Percentiles rank a stretch among this genome's conserved stretches.
Evolutionary conservation across 2,888 invertebrate genomes (phyloP).

Genomic region (Hyalella azteca): DNA sequence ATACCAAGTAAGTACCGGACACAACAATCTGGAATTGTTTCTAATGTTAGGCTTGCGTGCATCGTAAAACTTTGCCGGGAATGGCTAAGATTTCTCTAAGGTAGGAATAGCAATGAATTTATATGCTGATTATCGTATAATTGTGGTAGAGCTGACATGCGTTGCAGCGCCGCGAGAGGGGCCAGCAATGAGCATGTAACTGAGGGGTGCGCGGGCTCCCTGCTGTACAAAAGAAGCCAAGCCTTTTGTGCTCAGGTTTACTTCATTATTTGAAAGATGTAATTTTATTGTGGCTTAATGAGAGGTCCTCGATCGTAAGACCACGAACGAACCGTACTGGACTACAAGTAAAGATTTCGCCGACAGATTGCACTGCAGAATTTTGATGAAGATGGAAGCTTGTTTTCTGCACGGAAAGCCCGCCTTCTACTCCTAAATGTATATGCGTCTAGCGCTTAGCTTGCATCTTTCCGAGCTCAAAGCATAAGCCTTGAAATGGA

Average conservation of each 20-base stretch:
- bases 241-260: slow-evolving; percentile 16
- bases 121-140: slow-evolving; percentile 10
- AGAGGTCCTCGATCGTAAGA: background rate
- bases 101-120: slow-evolving; percentile 36
- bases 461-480: too few relatives aligned
- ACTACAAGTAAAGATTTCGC: background rate
- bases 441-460: too few relatives aligned
- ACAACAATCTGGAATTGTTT: slow-evolving; percentile 18
- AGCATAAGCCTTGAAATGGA: too few relatives aligned
- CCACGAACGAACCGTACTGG: too few relatives aligned
- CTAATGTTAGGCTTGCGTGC: slow-evolving; percentile 24
- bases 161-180: background rate
- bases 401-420: too few relatives aligned
- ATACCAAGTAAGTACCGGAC: background rate
- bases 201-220: slow-evolving; percentile 17
- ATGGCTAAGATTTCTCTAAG: slow-evolving; percentile 28
- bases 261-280: slow-evolving; percentile 12
- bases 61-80: background rate
- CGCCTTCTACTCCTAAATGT: too few relatives aligned
- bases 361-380: slow-evolving; percentile 2
- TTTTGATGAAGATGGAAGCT: slow-evolving; percentile 16
- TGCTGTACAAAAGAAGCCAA: background rate
- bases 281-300: slow-evolving; percentile 17
- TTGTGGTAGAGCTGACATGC: background rate
- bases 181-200: slow-evolving; percentile 1